Conservation (phyloP, 2,113 vertebrate genomes). For the Semnornis frantzii region DNA sequence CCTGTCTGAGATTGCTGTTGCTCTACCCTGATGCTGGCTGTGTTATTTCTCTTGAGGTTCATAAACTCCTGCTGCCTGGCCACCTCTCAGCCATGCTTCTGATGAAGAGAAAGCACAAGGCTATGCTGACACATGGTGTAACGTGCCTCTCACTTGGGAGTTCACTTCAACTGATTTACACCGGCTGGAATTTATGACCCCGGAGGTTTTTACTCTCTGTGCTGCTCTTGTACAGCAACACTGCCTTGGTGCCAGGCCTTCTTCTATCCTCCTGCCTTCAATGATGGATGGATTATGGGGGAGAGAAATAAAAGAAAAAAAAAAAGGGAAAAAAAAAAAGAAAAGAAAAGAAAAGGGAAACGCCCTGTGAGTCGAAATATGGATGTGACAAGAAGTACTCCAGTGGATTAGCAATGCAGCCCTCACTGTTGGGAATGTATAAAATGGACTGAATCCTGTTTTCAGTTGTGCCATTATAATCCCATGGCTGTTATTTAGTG, state of each 20-base stretch:
- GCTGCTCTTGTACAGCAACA: background rate
- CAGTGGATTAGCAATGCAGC: background rate
- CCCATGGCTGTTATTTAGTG: background rate
- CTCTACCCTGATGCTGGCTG: accelerated
- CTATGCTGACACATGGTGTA: background rate
- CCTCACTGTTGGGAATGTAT: background rate
- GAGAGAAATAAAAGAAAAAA: background rate
- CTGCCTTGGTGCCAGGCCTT: background rate
- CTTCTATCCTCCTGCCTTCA: background rate
- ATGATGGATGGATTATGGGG: background rate
- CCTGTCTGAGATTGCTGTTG: background rate
- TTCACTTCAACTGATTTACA: background rate
- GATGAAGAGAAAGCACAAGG: background rate
- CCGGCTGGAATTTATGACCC: background rate
- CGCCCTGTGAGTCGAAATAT: background rate
- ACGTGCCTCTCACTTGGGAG: background rate
- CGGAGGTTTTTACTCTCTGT: background rate
- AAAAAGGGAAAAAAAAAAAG: background rate
- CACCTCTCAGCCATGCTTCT: background rate
- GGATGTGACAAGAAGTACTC: background rate
- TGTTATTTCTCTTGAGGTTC: background rate
- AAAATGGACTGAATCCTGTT: background rate
- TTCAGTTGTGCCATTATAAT: background rate
- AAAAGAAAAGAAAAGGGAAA: background rate
- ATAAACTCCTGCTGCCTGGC: background rate